Base-by-base conservation (phyloP, 2,113 vertebrate genomes). In the Cyprinodon variegatus region DNA sequence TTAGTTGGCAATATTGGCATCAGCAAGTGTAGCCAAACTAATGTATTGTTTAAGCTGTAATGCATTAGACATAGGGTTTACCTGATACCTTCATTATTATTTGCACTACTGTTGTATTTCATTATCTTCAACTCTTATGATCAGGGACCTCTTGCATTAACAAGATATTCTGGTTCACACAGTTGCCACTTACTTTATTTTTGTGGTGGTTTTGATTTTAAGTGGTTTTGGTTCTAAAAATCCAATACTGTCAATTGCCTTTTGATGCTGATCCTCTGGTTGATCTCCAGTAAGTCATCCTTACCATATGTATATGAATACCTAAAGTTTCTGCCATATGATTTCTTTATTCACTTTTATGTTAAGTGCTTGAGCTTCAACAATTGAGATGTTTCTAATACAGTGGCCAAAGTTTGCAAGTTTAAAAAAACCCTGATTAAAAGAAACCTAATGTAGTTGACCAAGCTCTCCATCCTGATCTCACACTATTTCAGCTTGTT, bases 371-470 rank as follows among this genome's bases (percentile, higher is more conserved):
- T 3, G 48, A 57, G 6, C 14, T 29, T 29, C 29, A 29, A 29
- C 29, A 29, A 29, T 29, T 29, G 1, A 20, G 50, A 8, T 9
- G 50, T 57, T 20, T 57, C 7, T 57, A 57, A 57, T 57, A 57
- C n/a, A 57, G 50, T 20, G 20, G 50, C 50, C 7, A 9, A 8
- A 12, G n/a, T 4, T 36, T 62, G 29, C 80, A 65, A 53, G 68
- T 81, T 83, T 61, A 85, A 75, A 61, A 61, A 57, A 50, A 39
- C 79, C 65, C 9, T 61, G 38, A 40, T 50, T 22, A 69, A 65
- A 15, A 46, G 5, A 67, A 12, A 36, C 43, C 45, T 45, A 62
- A 45, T 37, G 50, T 63, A 13, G 82, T 81, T 70, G 4, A 45
- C 76, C 74, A 64, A 60, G 22, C 12, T 10, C 60, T 39, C 45